These are phyloP conservation scores for Tylochromis polylepis DNA, from an alignment of 2,113 vertebrate species.

Conservation along the genomic window DNA sequence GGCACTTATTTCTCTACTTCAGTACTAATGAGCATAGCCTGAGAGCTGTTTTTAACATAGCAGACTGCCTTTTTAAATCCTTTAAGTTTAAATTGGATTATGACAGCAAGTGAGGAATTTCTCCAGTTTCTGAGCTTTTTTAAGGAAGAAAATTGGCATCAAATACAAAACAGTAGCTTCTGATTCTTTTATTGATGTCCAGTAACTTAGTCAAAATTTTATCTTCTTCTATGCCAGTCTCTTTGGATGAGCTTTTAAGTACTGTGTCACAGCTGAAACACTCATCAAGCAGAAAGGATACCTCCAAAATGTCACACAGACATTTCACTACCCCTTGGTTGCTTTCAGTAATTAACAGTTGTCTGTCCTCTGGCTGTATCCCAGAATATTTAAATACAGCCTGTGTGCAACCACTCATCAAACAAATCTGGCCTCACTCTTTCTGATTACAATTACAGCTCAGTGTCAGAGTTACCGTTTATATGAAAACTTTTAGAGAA, in stretches of 20 bases:
- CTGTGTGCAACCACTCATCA: neutral
- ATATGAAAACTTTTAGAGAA: neutral
- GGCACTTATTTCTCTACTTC: neutral
- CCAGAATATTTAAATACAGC: neutral
- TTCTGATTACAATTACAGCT: neutral
- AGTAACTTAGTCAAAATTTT: neutral
- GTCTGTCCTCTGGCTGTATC: neutral
- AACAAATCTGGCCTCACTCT: neutral
- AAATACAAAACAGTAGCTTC: neutral
- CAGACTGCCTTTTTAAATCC: neutral
- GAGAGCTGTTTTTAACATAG: neutral
- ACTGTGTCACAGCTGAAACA: neutral
- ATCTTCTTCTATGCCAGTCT: neutral
- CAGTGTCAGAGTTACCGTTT: neutral
- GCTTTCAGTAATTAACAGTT: neutral
- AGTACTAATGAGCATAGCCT: neutral
- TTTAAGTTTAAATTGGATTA: neutral
- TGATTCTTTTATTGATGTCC: neutral
- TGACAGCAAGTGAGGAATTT: neutral
- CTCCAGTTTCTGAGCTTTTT: neutral
- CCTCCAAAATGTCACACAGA: neutral
- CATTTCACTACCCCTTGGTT: neutral
- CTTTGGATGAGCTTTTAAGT: neutral
- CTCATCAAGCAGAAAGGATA: neutral
- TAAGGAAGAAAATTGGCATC: neutral